Percentiles rank a stretch among this genome's conserved stretches.
These are phyloP conservation scores for Melanerpes aurifrons DNA, from an alignment of 2,113 vertebrate genomes.

Conservation along the genomic window DNA sequence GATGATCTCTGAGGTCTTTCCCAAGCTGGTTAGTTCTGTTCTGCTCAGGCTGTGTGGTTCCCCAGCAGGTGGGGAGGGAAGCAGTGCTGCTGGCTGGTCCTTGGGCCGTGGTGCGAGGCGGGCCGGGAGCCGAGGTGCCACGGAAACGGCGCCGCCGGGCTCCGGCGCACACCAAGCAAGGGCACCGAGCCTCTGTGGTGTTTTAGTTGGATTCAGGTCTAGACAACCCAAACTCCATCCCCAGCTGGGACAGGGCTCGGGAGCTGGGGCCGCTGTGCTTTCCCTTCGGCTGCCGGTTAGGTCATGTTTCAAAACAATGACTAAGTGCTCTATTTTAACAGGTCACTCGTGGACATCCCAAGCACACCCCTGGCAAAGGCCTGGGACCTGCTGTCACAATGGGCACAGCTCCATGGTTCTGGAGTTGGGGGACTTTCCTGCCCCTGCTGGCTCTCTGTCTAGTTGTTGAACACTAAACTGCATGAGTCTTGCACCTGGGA, in stretches of 20 bases:
- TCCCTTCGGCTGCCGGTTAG: slow-evolving; percentile 48
- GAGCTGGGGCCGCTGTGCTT: neutral
- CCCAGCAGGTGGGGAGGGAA: neutral
- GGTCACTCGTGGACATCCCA: slow-evolving; percentile 14
- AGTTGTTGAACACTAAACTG: rapidly evolving
- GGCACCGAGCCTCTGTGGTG: slow-evolving; percentile 16
- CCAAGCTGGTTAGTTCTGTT: too few relatives aligned
- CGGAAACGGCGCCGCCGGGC: neutral
- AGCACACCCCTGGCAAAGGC: neutral
- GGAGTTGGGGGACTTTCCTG: neutral
- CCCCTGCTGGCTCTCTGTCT: rapidly evolving
- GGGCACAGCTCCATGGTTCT: neutral
- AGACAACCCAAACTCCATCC: slow-evolving; percentile 62
- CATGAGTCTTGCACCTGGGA: too few relatives aligned
- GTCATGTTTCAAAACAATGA: slow-evolving; percentile 68
- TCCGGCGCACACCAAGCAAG: neutral
- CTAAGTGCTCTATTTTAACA: slow-evolving; percentile 72
- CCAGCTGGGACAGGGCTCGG: neutral
- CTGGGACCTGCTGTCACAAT: neutral
- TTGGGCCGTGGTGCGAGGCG: neutral
- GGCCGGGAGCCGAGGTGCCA: neutral
- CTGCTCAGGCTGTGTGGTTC: too few relatives aligned
- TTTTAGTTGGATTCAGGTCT: slow-evolving; percentile 57
- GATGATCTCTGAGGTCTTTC: too few relatives aligned
- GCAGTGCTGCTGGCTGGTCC: rapidly evolving